Conservation (phyloP, 2,888 invertebrate genomes). For the Agonopterix subpropinquella region DNA sequence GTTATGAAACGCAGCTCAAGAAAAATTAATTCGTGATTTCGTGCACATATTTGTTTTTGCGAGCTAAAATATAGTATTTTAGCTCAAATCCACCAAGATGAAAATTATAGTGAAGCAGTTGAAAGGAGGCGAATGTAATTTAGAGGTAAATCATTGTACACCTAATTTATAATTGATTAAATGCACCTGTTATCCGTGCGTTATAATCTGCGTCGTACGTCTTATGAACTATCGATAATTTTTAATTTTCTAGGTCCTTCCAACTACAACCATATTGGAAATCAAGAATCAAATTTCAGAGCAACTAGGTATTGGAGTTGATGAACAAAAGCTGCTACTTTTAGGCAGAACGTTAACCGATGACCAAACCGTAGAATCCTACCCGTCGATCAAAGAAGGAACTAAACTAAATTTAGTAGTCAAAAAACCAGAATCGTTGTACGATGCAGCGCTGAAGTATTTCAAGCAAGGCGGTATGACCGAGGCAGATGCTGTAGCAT, state of each 20-base stretch:
- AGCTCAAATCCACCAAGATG: conserved; percentile 58
- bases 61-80: too few species aligned
- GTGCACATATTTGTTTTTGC: too few species aligned
- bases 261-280: conserved; percentile 77
- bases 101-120: conserved; percentile 83
- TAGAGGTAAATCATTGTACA: conserved; percentile 70
- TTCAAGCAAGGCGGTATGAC: conserved; percentile 76
- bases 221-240: too few species aligned
- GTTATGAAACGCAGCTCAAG: too few species aligned
- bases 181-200: not conserved
- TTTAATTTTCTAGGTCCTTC: conserved; percentile 52
- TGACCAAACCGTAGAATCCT: conserved; percentile 80
- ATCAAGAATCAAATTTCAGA: conserved; percentile 81
- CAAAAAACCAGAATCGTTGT: conserved; percentile 79
- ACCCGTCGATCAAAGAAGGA: conserved; percentile 84
- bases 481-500: conserved; percentile 78
- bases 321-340: conserved; percentile 82
- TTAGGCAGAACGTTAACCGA: conserved; percentile 83
- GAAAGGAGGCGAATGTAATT: conserved; percentile 80
- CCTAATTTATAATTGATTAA: not conserved
- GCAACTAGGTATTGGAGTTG: conserved; percentile 79
- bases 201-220: too few species aligned
- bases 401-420: conserved; percentile 83
- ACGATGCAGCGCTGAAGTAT: conserved; percentile 73
- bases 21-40: too few species aligned